Conservation (phyloP, 2,797 vertebrate species). For the Anguilla anguilla region DNA sequence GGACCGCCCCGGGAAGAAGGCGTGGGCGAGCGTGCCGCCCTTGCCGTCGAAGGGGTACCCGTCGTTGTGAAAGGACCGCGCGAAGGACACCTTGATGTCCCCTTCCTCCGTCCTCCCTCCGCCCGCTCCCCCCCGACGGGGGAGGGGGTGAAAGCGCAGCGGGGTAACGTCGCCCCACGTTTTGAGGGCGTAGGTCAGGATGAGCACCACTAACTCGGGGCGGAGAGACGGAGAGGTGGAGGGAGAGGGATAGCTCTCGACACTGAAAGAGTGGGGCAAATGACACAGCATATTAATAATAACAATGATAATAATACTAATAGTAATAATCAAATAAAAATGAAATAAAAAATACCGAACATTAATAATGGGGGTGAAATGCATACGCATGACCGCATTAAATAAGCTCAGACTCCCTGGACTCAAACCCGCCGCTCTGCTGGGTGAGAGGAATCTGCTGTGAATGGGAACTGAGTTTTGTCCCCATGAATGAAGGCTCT, state of each 20-base stretch:
- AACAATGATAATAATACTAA: not conserved
- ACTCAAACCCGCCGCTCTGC: not conserved
- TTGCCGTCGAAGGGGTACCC: conserved; percentile 88
- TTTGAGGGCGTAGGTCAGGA: conserved; percentile 72
- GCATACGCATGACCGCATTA: not conserved
- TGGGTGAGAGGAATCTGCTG: too few species aligned
- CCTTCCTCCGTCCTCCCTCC: conserved; percentile 47
- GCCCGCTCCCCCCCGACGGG: not conserved
- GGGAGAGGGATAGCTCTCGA: conserved; percentile 73
- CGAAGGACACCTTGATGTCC: conserved; percentile 82
- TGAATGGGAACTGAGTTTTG: not conserved
- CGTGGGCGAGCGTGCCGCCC: conserved; percentile 88
- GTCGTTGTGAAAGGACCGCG: conserved; percentile 77
- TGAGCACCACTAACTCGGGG: conserved; percentile 23
- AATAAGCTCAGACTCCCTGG: not conserved
- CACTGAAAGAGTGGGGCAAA: conserved; percentile 56
- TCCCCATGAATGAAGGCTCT: not conserved
- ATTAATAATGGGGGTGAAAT: too few species aligned
- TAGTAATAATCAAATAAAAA: not conserved
- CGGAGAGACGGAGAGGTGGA: conserved; percentile 40
- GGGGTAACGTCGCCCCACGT: conserved; percentile 76
- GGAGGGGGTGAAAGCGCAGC: conserved; percentile 63
- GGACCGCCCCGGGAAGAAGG: conserved; percentile 82
- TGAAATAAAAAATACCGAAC: too few species aligned
- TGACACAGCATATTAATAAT: not conserved